Evolutionary conservation across 2,113 vertebrate species (phyloP).

Genomic region (Acrocephalus arundinaceus): DNA sequence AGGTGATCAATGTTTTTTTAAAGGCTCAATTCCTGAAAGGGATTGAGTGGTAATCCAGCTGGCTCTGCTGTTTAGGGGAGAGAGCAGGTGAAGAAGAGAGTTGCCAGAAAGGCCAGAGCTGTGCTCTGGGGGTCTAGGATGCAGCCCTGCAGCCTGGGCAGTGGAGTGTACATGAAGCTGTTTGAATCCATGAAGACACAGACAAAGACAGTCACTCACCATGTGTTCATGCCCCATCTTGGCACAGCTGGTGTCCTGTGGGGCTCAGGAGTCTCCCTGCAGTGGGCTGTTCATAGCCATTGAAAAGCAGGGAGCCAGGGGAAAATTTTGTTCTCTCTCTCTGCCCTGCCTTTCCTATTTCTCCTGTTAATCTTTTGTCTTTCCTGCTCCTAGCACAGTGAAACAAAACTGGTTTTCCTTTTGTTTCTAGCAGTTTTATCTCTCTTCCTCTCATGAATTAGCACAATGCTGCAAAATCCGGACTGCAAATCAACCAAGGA

Average conservation of each 20-base stretch:
- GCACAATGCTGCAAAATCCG: not conserved
- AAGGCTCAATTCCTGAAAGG: not conserved
- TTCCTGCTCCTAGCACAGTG: not conserved
- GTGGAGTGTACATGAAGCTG: rapidly evolving
- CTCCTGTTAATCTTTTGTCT: not conserved
- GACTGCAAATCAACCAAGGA: not conserved
- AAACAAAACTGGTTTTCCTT: not conserved
- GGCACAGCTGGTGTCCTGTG: not conserved
- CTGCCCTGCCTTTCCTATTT: not conserved
- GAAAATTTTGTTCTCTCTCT: not conserved
- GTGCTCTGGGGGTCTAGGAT: not conserved
- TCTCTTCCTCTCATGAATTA: not conserved
- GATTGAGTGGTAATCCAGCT: not conserved
- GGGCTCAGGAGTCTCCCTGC: not conserved
- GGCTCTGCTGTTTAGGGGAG: not conserved
- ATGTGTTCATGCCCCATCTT: not conserved
- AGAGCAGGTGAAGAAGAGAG: not conserved
- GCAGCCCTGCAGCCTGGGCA: not conserved
- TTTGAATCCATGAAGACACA: not conserved
- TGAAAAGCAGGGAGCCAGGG: not conserved
- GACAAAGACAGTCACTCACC: not conserved
- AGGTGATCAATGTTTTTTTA: not conserved
- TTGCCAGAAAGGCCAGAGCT: not conserved
- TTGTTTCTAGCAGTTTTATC: not conserved
- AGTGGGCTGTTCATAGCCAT: not conserved